A percentile compares a stretch with the other conserved stretches of the same genome.
phyloP scores from a whole-genome alignment of 37 sponge, comb jelly and placozoan species.

The Spongilla lacustris region DNA sequence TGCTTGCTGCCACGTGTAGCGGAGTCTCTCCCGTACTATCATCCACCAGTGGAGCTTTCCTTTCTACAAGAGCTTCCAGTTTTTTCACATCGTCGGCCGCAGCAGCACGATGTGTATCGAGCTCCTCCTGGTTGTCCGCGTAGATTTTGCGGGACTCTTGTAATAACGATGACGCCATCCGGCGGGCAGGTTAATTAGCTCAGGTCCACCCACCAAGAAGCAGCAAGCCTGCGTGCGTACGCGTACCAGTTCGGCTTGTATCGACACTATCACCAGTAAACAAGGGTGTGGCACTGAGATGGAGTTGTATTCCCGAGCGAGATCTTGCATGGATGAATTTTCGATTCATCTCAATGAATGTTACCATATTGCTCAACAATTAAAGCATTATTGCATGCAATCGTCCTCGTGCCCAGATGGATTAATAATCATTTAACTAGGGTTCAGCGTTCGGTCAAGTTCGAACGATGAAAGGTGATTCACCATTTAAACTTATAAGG shows the following conservation, averaged over 20 bases:
- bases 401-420: too few species aligned
- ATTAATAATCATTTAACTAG: too few species aligned
- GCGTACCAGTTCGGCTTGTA: neutral
- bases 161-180: neutral
- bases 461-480: too few species aligned
- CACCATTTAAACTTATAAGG: too few species aligned
- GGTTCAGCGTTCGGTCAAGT: too few species aligned
- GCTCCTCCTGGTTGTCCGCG: neutral
- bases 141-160: neutral
- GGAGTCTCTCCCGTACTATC: constrained; percentile 58
- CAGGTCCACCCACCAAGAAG: neutral
- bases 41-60: constrained; percentile 24
- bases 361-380: too few species aligned
- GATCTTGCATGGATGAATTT: neutral
- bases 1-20: constrained; percentile 72
- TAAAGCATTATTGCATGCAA: too few species aligned
- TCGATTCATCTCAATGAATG: neutral
- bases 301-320: neutral
- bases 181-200: neutral
- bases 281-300: neutral
- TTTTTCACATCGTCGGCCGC: constrained; percentile 32
- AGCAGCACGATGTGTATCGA: constrained; percentile 68
- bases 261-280: neutral
- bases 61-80: constrained; percentile 41
- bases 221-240: too few species aligned